Base-by-base conservation (phyloP, 2,888 invertebrate species). In the Gandaritis pyraliata region DNA sequence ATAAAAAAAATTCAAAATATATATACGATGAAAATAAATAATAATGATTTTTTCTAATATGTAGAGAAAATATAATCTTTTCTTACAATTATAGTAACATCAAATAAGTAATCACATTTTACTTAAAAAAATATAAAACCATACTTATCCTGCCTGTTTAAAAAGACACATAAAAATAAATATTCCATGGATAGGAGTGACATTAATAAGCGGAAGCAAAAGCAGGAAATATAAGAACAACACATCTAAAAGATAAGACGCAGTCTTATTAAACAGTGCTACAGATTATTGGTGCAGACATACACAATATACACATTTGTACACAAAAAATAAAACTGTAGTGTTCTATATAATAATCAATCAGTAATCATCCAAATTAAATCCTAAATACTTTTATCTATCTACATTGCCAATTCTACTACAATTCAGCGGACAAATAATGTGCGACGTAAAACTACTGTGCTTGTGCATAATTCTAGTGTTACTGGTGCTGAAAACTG, bases 151-250 rank as follows among this genome's bases (percentile, higher is more conserved):
- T 48, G 16, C 15, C 46, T 33, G 18, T 4, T 18, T 71, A 58
- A 61, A 74, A 72, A 65, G 16, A 57, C 15, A 52, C 43, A 53
- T 18, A 18, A 53, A 47, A 51, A 38, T 38, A 49, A 29, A 54
- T 15, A 48, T 48, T 33, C n/a, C 10, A 58, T 52, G 38, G 51
- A 61, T 64, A 66, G 58, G 50, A 59, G 61, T 41, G 43, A 18
- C 46, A 62, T 80, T 78, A 82, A 67, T 64, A 82, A 82, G 83
- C 82, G 72, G 72, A 79, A 82, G 87, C 87, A 57, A 41, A 87
- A 86, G 88, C 88, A 66, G 79, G 83, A 84, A 86, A 80, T 71
- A 58, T 82, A 71, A 80, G 65, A 76, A 75, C 65, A 74, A 73
- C 74, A 72, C 73, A 73, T 72, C 72, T 60, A 69, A 77, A 65